These are phyloP conservation scores for Jacana jacana DNA, from an alignment of 2,113 vertebrate species.

Conservation along the genomic window DNA sequence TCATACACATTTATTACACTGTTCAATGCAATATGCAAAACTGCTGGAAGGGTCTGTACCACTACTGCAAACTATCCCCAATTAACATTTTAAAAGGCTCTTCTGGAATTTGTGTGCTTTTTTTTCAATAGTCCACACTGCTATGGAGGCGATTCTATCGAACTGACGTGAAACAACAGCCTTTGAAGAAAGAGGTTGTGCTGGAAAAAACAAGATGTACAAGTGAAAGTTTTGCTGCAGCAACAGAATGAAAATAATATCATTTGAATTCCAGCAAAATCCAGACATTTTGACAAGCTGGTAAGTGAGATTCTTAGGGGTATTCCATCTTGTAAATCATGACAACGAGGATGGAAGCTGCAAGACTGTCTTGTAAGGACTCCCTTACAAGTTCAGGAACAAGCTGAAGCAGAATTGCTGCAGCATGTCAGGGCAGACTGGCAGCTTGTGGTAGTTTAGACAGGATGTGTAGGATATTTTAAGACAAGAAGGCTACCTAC, in stretches of 20 bases:
- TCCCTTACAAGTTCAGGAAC: background rate
- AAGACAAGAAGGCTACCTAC: background rate
- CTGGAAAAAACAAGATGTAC: background rate
- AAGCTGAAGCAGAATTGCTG: background rate
- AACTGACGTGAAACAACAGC: background rate
- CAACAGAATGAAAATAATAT: background rate
- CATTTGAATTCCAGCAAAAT: background rate
- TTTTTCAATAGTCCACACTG: background rate
- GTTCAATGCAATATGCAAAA: background rate
- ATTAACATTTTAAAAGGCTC: background rate
- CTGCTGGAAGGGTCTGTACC: background rate
- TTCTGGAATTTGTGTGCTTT: background rate
- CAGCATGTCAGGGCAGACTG: slow-evolving; percentile 1
- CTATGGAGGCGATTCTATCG: background rate
- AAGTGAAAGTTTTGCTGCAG: background rate
- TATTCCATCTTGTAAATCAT: background rate
- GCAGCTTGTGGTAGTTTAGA: background rate
- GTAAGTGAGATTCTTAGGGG: background rate
- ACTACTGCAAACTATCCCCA: background rate
- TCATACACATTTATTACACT: background rate
- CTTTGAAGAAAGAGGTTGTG: background rate
- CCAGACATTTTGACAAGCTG: background rate
- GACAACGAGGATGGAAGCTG: background rate
- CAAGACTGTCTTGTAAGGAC: background rate
- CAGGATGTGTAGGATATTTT: background rate